Evolutionary conservation across 2,888 invertebrate genomes (phyloP), one percentile per base, ranked within the genome.

Genomic region (Macrostomum cliftonense): DNA sequence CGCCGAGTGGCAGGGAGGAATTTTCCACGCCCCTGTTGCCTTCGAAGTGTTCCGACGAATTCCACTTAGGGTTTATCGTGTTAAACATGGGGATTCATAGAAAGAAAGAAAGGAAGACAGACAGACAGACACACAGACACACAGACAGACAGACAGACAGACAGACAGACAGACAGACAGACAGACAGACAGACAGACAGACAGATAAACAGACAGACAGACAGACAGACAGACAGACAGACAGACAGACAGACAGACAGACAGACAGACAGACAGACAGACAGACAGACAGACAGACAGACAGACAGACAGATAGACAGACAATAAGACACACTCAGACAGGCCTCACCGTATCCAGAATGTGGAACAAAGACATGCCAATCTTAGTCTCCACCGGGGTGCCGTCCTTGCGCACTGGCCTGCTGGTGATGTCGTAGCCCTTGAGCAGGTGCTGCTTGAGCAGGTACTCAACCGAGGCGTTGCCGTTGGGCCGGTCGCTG

Each of bases 101-200:
- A 28, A 9, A 28, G 28, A 28, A 4, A 28, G 28, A 28, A 4
- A 28, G 28, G 9, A 4, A 28, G 28, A 28, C 28, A 5, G 28
- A 28, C 28, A 28, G 28, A 28, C 28, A 28, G 28, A 51, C 76
- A 82, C 82, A 82, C 63, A 82, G 82, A 66, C 82, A 82, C 5
- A 82, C 82, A 20, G 82, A 82, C 57, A 82, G 69, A 57, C 82
- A 77, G 69, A 82, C 82, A 68, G 82, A 82, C 65, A 81, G 81
- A 64, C 82, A 82, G 64, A 82, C 82, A 82, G 82, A 64, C 12
- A 68, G 64, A 48, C 54, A 54, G 52, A 54, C 51, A 56, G 45
- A 45, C n/a, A 38, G 39, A 45, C 38, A 48, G n/a, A 47, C 14
- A 49, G 48, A 49, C 28, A 28, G 28, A 28, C 28, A 28, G 28